These are phyloP conservation scores for Lordiphosa stackelbergi DNA, from an alignment of 1,140 invertebrate species.

Conservation along the genomic window DNA sequence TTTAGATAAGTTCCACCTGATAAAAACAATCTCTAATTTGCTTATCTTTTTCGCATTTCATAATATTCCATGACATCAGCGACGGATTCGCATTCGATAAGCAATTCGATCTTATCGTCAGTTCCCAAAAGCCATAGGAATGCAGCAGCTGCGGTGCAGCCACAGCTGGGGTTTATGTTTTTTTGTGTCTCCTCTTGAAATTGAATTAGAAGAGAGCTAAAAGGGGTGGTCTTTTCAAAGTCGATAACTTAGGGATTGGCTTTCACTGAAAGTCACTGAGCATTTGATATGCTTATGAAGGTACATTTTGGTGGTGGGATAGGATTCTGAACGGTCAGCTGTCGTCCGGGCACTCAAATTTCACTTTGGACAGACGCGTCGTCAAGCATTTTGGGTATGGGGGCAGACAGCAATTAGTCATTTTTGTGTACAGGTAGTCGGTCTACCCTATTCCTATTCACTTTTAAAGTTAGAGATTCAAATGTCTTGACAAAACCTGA, in stretches of 20 bases:
- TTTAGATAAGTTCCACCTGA: too few relatives aligned
- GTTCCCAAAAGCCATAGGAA: slow-evolving; percentile 41
- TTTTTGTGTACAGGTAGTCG: slow-evolving; percentile 40
- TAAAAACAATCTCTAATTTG: too few relatives aligned
- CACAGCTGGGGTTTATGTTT: slow-evolving; percentile 26
- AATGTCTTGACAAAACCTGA: slow-evolving; percentile 1
- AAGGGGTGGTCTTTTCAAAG: slow-evolving; percentile 1
- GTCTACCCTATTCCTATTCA: not conserved
- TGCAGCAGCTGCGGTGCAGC: slow-evolving; percentile 45
- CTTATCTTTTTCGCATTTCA: slow-evolving; percentile 7
- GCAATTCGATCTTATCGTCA: slow-evolving; percentile 56
- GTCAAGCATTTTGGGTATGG: too few relatives aligned
- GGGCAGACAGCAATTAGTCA: slow-evolving; percentile 36
- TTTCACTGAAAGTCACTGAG: slow-evolving; percentile 25
- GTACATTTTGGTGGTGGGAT: slow-evolving; percentile 13
- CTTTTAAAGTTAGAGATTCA: slow-evolving; percentile 8
- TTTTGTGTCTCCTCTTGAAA: slow-evolving; percentile 39
- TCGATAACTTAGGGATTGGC: slow-evolving; percentile 6
- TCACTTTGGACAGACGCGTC: slow-evolving; percentile 34
- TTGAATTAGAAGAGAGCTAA: slow-evolving; percentile 25
- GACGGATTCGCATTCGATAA: slow-evolving; percentile 30
- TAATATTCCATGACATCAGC: slow-evolving; percentile 62
- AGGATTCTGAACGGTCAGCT: slow-evolving; percentile 25
- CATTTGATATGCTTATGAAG: slow-evolving; percentile 28
- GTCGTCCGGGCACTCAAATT: slow-evolving; percentile 30